Evolutionary conservation across 2,888 invertebrate species (phyloP).

Genomic region (Dinocampus coccinellae): DNA sequence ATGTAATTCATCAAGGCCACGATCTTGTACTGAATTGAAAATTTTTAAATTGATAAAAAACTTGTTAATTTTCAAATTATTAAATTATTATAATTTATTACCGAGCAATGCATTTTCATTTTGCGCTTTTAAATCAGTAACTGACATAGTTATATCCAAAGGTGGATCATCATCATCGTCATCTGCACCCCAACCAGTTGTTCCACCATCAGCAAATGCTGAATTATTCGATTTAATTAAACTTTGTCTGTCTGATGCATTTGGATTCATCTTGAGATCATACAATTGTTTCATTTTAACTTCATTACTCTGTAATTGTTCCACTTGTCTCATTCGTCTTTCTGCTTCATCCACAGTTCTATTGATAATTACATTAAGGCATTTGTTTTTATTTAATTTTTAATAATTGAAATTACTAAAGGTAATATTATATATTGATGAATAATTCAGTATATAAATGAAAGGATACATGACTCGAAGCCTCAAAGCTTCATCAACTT

Average conservation of each 20-base stretch:
- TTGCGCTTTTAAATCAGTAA: slow-evolving; percentile 72
- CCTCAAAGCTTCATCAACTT: slow-evolving; percentile 71
- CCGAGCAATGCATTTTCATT: slow-evolving; percentile 75
- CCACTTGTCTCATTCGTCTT: slow-evolving; percentile 74
- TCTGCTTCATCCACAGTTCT: slow-evolving; percentile 77
- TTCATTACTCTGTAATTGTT: slow-evolving; percentile 74
- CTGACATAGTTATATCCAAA: slow-evolving; percentile 68
- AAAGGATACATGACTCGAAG: slow-evolving; percentile 70
- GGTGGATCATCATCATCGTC: slow-evolving; percentile 69
- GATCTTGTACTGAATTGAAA: slow-evolving; percentile 77
- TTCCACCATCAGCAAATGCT: slow-evolving; percentile 70
- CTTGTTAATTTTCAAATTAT: no score
- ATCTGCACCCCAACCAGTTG: slow-evolving; percentile 69
- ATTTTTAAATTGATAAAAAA: no score
- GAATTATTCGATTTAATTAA: slow-evolving; percentile 61
- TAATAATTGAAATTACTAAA: not conserved
- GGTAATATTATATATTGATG: slow-evolving; percentile 41
- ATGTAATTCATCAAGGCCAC: slow-evolving; percentile 80
- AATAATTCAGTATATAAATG: not conserved
- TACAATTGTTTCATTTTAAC: slow-evolving; percentile 73
- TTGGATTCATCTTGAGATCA: slow-evolving; percentile 65
- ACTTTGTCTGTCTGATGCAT: slow-evolving; percentile 59
- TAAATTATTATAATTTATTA: slow-evolving; percentile 52
- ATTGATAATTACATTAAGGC: slow-evolving; percentile 51
- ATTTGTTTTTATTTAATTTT: slow-evolving; percentile 30